phyloP scores from a whole-genome alignment of 2,113 vertebrate species.

The Podiceps cristatus region DNA sequence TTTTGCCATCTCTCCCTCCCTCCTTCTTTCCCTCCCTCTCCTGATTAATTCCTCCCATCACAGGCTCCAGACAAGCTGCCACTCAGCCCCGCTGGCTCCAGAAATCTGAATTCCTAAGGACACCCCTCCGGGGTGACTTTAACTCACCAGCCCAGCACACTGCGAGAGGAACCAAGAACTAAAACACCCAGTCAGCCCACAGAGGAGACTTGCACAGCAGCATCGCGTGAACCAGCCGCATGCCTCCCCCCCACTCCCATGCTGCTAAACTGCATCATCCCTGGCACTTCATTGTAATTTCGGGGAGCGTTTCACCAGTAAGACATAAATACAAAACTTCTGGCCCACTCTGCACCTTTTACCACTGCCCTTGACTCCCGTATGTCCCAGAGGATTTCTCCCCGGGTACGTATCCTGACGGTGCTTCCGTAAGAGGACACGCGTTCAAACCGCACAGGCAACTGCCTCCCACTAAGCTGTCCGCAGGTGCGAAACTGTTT shows the following conservation, averaged over 20 bases:
- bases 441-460: rapidly evolving
- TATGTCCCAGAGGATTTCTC: rapidly evolving
- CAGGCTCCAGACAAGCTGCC: slow-evolving; percentile 10
- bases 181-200: neutral
- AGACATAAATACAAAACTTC: neutral
- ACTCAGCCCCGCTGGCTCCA: neutral
- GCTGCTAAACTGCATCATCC: rapidly evolving
- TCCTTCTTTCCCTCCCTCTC: neutral
- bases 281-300: neutral
- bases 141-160: neutral
- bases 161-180: neutral
- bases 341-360: neutral
- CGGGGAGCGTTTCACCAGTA: neutral
- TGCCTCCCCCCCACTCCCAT: neutral
- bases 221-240: rapidly evolving
- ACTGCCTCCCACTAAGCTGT: neutral
- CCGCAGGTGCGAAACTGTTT: neutral
- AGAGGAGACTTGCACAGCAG: neutral
- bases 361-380: neutral
- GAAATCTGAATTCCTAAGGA: slow-evolving; percentile 12
- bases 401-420: rapidly evolving
- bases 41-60: slow-evolving; percentile 14
- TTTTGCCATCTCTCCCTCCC: slow-evolving; percentile 28
- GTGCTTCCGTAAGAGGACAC: neutral
- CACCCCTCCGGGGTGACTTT: neutral